Base-by-base conservation (phyloP, 2,113 vertebrate species). In the Colossoma macropomum region DNA sequence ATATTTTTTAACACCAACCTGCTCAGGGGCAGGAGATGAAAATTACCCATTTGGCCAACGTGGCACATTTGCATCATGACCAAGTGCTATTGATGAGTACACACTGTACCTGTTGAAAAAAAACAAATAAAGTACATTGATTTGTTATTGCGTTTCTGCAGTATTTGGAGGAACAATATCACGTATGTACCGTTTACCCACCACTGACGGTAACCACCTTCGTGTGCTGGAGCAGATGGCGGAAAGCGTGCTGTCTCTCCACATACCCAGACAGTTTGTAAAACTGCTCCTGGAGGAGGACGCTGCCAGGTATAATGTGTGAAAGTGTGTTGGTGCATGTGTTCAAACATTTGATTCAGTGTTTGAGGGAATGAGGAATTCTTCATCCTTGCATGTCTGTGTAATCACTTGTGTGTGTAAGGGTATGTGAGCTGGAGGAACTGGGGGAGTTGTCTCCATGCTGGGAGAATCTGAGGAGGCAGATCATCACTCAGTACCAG, bases 171-270 rank as follows among this genome's bases (percentile, higher is more conserved):
- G 97, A 0, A 96, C 97, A 85, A 97, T 99, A 95, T 98, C 97
- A 27, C 94, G 98, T 78, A 98, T 96, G 91, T 99, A 99, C 89
- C 97, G 98, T 5, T 97, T 99, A 85, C 97, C 98, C 83, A 99
- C 97, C 75, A 99, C 97, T 0, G 98, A 99, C 0, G 98, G 98
- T 50, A 98, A 98, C 93, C 98, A 99, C 89, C 91, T 99, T 75
- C 95, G 98, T 65, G 96, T 98, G 86, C 91, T 99, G 92, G 98
- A 99, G 92, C 98, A 99, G 93, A 99, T 99, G 98, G 97, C 97
- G 0, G 98, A 99, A 92, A 99, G 97, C 0, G 75, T 93, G 41
- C 95, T 99, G 4, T 99, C 98, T 0, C 90, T 99, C 73, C 96
- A 98, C 21, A 94, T 99, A 71, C 98, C 98, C 25, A 95, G 98